phyloP scores from a whole-genome alignment of 2,888 invertebrate genomes.

The Eulithis prunata region DNA sequence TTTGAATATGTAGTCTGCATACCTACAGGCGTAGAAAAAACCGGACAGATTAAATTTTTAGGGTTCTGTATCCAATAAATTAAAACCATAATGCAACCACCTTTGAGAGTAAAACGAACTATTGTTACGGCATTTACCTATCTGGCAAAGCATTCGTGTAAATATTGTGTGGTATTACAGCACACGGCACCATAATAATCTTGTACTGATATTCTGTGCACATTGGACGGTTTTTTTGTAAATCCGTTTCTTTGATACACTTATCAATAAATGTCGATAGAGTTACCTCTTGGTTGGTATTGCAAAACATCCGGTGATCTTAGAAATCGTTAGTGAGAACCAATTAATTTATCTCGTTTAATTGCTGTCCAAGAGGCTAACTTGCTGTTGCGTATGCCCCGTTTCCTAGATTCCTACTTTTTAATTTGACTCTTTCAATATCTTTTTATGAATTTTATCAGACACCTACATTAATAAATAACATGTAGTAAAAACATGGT shows the following conservation, averaged over 20 bases:
- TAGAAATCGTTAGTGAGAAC: slow-evolving; percentile 29
- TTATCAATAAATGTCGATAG: slow-evolving; percentile 14
- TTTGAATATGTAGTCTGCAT: background rate
- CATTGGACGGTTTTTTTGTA: too few relatives aligned
- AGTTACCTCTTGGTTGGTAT: slow-evolving; percentile 8
- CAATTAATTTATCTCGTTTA: slow-evolving; percentile 36
- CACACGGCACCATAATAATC: too few relatives aligned
- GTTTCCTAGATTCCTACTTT: slow-evolving; percentile 6
- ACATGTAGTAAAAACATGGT: background rate
- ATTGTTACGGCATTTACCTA: too few relatives aligned
- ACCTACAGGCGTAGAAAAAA: background rate
- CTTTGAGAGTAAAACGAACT: too few relatives aligned
- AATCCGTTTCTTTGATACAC: too few relatives aligned
- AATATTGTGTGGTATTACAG: too few relatives aligned
- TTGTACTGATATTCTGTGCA: too few relatives aligned
- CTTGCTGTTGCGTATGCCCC: slow-evolving; percentile 14
- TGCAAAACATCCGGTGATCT: slow-evolving; percentile 39
- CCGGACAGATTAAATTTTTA: background rate
- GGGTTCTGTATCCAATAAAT: too few relatives aligned
- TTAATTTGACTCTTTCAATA: slow-evolving; percentile 23
- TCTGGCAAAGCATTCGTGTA: too few relatives aligned
- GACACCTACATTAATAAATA: too few relatives aligned
- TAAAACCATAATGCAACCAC: too few relatives aligned
- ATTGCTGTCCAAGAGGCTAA: slow-evolving; percentile 30
- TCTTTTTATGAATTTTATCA: background rate